Base-by-base conservation (phyloP, 1,140 invertebrate genomes). In the Diachasmimorpha longicaudata region DNA sequence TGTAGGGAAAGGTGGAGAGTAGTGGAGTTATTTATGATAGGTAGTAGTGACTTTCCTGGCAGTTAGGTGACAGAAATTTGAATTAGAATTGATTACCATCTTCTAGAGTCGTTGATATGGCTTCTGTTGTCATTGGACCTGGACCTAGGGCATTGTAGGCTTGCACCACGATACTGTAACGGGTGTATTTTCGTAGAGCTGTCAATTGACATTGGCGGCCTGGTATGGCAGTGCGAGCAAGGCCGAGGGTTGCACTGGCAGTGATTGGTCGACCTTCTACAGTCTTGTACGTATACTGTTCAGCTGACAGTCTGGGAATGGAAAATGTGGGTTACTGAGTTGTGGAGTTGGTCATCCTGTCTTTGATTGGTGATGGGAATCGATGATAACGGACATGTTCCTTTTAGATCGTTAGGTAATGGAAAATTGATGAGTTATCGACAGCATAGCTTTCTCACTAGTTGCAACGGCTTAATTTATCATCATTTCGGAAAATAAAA, bases 81-180 rank as follows among this genome's bases (percentile, higher is more conserved):
- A 31, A 31, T 31, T 31, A 31, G 31, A 6, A 31, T 31, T 10
- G 14, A 88, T 92, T 89, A 97, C 96, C 95, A 88, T 97, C 96
- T 90, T 97, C 95, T 81, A 97, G 91, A 25, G 97, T 98, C 70
- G 93, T 92, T 8, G 95, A 93, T 5, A 93, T 92, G 25, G 95
- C 92, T 80, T 96, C 95, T 11, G 93, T 92, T 4, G 95, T 97
- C 19, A 94, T 92, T 0, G 97, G 97, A 36, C 97, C 97, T 55
- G 94, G 93, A 0, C 97, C 97, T 78, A 96, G 91, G 42, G 94
- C 94, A 81, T 98, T 99, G 84, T 96, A 98, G 2, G 97, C 96
- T 85, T 98, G 96, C 0, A 99, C 95, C 36, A 97, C 93, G 0
- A 98, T 92, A 58, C 93, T 93, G 86, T 98, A 98, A n/a, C 93